Evolutionary conservation across 2,797 vertebrate genomes (phyloP), one percentile per base, ranked within the genome.

Genomic region (Erethizon dorsatum): DNA sequence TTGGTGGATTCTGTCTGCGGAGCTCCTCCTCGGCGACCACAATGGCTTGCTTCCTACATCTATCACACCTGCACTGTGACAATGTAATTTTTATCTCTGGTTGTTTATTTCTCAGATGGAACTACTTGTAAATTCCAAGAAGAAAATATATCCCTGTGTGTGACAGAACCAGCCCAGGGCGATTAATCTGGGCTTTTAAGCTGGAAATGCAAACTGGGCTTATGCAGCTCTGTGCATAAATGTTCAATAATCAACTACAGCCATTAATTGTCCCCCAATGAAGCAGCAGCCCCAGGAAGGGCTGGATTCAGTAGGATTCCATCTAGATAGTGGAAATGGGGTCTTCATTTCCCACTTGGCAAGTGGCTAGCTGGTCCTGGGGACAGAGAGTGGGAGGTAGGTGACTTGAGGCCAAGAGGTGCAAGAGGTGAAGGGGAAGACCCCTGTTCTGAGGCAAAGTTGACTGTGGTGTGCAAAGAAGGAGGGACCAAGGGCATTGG

Each of bases 71-170:
- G 98, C 97, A 78, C 15, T 41, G 98, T 98, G 98, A 99, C 99
- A 98, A 98, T 98, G 98, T 98, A 98, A 99, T 99, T 99, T 99
- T 99, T 99, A 98, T 99, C 98, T 98, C 96, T 17, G 93, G 98
- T 98, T 98, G 98, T 99, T 99, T 99, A 99, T 98, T 99, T 98
- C 98, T 98, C 98, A 97, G 98, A 98, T 97, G 98, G 98, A 98
- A 98, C 98, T 98, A 98, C 98, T 99, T 99, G 98, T 99, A 98
- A 99, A 99, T 99, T 98, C 99, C 20, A 6, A 96, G 98, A 98
- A 98, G 98, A 98, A 98, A 98, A 98, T 98, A 98, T 98, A 98
- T 98, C 98, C 98, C 97, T 3, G 97, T 1, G 83, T 95, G 97
- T 98, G 98, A 99, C 98, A 98, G 98, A 98, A 97, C 95, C 98